phyloP scores from a whole-genome alignment of 2,797 vertebrate species.

The Sylvilagus floridanus region DNA sequence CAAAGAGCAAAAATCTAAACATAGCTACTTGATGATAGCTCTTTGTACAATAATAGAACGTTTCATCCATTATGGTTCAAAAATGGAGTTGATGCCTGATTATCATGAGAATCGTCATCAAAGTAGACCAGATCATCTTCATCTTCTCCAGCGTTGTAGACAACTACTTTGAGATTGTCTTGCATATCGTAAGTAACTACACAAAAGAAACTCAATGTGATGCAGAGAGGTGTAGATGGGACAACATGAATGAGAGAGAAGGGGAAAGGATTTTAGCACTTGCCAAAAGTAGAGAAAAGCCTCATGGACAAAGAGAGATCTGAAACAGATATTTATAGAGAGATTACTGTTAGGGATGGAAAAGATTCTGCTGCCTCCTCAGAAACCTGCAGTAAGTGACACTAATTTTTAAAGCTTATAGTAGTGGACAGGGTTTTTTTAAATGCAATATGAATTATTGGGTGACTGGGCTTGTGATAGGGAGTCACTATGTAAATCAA shows the following conservation, averaged over 20 bases:
- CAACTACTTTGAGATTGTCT: neutral
- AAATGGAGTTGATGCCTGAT: neutral
- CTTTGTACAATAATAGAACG: neutral
- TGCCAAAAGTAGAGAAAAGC: neutral
- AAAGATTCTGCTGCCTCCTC: neutral
- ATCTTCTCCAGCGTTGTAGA: neutral
- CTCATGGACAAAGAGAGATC: neutral
- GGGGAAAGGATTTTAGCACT: neutral
- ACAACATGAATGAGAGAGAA: neutral
- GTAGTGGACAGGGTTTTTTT: neutral
- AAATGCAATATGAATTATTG: neutral
- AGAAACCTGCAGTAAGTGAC: neutral
- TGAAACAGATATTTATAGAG: neutral
- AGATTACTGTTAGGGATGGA: neutral
- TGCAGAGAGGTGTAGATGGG: neutral
- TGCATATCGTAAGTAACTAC: accelerated
- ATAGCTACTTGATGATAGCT: neutral
- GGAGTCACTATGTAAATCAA: too few species aligned
- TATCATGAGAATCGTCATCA: neutral
- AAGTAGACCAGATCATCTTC: neutral
- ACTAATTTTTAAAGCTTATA: neutral
- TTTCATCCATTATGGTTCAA: neutral
- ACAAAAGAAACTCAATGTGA: neutral
- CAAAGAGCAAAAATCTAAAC: neutral
- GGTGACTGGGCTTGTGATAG: neutral